Evolutionary conservation across 2,888 invertebrate genomes (phyloP), one percentile per base, ranked within the genome.

Genomic region (Cataglyphis cursor): DNA sequence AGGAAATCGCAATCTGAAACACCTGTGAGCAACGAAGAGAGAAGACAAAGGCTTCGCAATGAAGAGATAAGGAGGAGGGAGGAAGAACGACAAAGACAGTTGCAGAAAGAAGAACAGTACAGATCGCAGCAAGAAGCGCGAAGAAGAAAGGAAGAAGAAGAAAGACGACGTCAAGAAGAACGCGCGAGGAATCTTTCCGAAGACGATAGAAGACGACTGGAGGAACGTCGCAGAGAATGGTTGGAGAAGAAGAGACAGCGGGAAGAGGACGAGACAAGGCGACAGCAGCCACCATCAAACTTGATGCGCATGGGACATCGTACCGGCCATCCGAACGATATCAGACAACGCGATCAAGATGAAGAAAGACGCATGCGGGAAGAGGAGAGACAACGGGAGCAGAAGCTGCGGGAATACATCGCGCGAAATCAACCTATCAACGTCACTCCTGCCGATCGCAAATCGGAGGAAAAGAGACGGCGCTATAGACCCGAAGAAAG

Each of bases 381-480:
- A 61, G 84, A 83, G 57, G 59, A 87, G 28, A 61, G 68, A 28
- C 75, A 83, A 3, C 62, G 82, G 0, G 68, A 84, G 21, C 15
- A 59, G 10, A 85, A 89, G 31, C 31, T 88, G 35, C 62, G 76
- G 12, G 89, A 90, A n/a, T 92, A 92, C 80, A 81, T 92, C 35
- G 83, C 86, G 28, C 86, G 90, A 18, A 92, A 92, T 88, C 90
- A 78, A 75, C 92, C 92, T 10, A 88, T 92, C 65, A 84, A 84
- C 3, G 61, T 81, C 18, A 78, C 64, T 61, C 15, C 54, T n/a
- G 66, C 72, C 8, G 84, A 73, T 48, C 82, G 44, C 38, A 48
- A 75, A 5, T 81, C 51, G 35, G 82, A 85, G 6, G 76, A 75
- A 3, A 21, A 76, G 1, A 66, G 80, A 35, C 57, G 59, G 3